Conservation (phyloP, 2,113 vertebrate species). For the Mobula birostris region DNA sequence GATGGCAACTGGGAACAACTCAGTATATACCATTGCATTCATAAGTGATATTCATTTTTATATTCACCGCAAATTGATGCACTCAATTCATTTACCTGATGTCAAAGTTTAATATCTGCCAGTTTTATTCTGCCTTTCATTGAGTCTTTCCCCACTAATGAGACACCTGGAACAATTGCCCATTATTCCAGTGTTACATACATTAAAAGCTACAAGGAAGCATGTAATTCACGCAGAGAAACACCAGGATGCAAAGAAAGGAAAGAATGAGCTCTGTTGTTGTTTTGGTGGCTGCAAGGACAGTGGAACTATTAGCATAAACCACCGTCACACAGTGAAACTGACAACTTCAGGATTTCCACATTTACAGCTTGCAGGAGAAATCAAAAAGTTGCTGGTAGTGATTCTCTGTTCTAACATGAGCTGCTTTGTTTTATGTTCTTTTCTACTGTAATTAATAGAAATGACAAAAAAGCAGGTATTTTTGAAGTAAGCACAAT, state of each 20-base stretch:
- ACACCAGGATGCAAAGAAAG: neutral
- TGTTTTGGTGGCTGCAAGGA: too few relatives aligned
- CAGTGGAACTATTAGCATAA: too few relatives aligned
- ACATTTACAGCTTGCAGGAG: too few relatives aligned
- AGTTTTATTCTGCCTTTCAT: slow-evolving; percentile 68
- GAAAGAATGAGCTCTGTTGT: neutral
- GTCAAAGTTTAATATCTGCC: slow-evolving; percentile 67
- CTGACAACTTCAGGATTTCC: too few relatives aligned
- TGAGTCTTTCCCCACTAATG: neutral
- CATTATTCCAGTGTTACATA: neutral
- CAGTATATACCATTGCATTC: slow-evolving; percentile 62
- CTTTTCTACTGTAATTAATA: too few relatives aligned
- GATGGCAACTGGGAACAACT: slow-evolving; percentile 60
- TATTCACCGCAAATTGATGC: slow-evolving; percentile 69
- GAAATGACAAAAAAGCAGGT: too few relatives aligned
- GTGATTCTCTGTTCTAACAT: too few relatives aligned
- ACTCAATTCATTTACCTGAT: slow-evolving; percentile 70
- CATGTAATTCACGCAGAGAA: neutral
- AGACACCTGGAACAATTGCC: neutral
- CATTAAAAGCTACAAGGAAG: neutral
- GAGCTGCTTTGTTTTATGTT: too few relatives aligned
- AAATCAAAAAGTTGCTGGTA: too few relatives aligned
- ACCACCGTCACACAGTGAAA: too few relatives aligned
- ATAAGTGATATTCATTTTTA: slow-evolving; percentile 72
- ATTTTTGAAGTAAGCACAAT: too few relatives aligned